A percentile compares a stretch with the other conserved stretches of the same genome.
These are phyloP conservation scores for Xanthostigma xanthostigma DNA, from an alignment of 2,888 invertebrate species.

Conservation along the genomic window DNA sequence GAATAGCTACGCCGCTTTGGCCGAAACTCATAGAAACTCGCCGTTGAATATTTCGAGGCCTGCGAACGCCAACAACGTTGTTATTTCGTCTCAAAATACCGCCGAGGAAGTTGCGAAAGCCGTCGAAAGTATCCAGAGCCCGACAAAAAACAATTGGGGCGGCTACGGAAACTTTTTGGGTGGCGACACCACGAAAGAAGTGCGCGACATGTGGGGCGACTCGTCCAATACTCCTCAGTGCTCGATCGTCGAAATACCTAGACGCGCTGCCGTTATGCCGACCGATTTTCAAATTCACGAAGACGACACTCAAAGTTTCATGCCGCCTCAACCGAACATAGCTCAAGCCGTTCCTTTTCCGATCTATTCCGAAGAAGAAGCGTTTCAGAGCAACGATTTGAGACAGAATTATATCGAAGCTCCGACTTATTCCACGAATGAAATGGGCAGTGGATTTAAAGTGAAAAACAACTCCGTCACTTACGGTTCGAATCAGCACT, in stretches of 20 bases:
- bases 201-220: constrained; percentile 44
- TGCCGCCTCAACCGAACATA: constrained; percentile 12
- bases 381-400: no score
- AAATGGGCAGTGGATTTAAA: no score
- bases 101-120: constrained; percentile 6
- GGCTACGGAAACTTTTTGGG: constrained; percentile 15
- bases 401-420: no score
- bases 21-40: no score
- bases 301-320: constrained; percentile 34
- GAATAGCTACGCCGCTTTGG: no score
- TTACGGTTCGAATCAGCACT: no score
- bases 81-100: constrained; percentile 2
- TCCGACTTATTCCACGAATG: no score
- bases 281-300: constrained; percentile 35
- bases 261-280: constrained; percentile 21
- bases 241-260: not conserved
- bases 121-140: constrained; percentile 4
- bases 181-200: constrained; percentile 31
- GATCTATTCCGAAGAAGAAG: no score
- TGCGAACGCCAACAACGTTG: no score
- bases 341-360: not conserved
- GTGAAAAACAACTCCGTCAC: no score
- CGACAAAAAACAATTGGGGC: not conserved
- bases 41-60: no score
- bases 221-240: not conserved